Percentiles rank a stretch among this genome's conserved stretches.
phyloP scores from a whole-genome alignment of 2,113 vertebrate species.

The Delphinus delphis region DNA sequence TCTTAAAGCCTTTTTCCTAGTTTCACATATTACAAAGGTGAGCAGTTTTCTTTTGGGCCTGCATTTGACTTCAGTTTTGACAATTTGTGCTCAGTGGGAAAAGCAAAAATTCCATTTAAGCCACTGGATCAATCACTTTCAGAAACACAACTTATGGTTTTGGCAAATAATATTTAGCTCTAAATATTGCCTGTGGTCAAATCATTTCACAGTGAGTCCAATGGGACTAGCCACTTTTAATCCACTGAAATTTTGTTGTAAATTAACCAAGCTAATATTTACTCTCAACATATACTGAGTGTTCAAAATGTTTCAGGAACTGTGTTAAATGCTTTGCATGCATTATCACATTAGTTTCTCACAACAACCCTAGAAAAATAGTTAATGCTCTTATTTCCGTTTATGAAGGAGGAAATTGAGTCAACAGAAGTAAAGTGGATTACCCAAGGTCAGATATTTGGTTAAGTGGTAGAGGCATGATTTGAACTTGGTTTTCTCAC shows the following conservation, averaged over 20 bases:
- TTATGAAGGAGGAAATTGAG: neutral
- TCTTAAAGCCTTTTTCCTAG: neutral
- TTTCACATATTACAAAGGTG: neutral
- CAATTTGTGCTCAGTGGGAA: neutral
- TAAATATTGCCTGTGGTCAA: neutral
- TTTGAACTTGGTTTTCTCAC: neutral
- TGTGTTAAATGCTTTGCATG: neutral
- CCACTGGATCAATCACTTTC: slow-evolving; percentile 30
- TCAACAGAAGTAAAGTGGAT: neutral
- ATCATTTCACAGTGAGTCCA: slow-evolving; percentile 18
- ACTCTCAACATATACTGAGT: neutral
- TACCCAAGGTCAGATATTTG: neutral
- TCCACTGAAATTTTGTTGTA: neutral
- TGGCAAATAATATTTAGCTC: slow-evolving; percentile 18
- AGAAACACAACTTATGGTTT: neutral
- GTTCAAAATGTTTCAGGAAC: neutral
- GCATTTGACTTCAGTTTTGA: slow-evolving; percentile 43
- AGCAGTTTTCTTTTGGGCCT: neutral
- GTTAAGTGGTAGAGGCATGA: neutral
- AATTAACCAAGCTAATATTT: slow-evolving; percentile 18
- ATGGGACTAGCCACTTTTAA: neutral
- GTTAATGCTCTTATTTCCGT: neutral
- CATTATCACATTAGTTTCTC: neutral
- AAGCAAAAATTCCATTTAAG: slow-evolving; percentile 49
- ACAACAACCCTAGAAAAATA: neutral